Conservation (phyloP, 2,888 invertebrate species). For the Himalopsyche japonica region DNA sequence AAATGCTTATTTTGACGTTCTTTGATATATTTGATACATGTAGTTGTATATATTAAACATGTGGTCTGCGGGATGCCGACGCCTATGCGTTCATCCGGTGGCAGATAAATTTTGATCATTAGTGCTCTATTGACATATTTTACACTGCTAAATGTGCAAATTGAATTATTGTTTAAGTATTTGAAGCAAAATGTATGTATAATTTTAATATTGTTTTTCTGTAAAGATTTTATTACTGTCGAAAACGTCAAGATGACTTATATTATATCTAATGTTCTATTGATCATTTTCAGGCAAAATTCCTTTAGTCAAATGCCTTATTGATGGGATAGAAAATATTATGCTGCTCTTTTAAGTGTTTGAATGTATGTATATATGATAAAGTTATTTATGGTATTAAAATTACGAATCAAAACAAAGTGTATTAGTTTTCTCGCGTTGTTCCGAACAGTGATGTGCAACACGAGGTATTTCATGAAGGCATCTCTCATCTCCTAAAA, state of each 20-base stretch:
- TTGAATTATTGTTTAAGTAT: background rate
- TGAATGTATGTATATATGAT: conserved; percentile 7
- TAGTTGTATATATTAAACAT: conserved; percentile 7
- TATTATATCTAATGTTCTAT: conserved; percentile 6
- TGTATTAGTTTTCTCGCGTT: too few species aligned
- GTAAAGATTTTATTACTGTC: conserved; percentile 15
- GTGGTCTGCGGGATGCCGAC: background rate
- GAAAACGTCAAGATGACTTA: background rate
- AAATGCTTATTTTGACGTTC: too few species aligned
- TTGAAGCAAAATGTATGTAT: background rate
- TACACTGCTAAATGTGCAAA: background rate
- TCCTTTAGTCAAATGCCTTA: conserved; percentile 27
- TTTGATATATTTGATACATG: background rate
- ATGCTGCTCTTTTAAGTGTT: background rate
- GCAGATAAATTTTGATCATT: background rate
- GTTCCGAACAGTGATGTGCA: too few species aligned
- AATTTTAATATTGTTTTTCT: conserved; percentile 13
- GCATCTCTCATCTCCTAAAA: too few species aligned
- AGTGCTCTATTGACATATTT: background rate
- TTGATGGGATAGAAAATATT: conserved; percentile 21
- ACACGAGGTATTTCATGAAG: too few species aligned
- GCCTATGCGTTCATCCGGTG: background rate
- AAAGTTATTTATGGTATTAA: conserved; percentile 27
- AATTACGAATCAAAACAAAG: background rate
- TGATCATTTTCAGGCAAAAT: conserved; percentile 17